phyloP scores from a whole-genome alignment of 30 jellyfish, hydroid and myxozoan species.

The Catostylus mosaicus region DNA sequence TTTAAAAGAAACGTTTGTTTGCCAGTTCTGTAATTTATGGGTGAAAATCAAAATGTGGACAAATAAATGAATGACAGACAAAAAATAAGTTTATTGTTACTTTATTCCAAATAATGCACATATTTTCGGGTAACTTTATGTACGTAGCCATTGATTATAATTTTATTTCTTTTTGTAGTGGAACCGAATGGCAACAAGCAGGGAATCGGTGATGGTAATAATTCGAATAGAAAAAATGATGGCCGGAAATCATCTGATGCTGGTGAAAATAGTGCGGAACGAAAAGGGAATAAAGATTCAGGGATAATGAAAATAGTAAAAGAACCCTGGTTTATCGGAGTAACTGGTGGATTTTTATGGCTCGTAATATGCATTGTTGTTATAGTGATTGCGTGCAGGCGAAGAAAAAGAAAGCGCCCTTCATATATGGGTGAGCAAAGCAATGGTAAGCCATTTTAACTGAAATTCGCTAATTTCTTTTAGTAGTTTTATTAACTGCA shows the following conservation, averaged over 20 bases:
- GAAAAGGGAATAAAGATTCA: slow-evolving; percentile 36
- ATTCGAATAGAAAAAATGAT: background rate
- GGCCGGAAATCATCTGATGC: background rate
- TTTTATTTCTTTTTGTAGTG: slow-evolving; percentile 1
- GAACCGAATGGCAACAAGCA: background rate
- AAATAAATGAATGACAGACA: too few relatives aligned
- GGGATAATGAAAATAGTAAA: slow-evolving; percentile 51
- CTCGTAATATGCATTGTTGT: slow-evolving; percentile 64
- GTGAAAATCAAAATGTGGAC: too few relatives aligned
- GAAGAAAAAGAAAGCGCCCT: slow-evolving; percentile 65
- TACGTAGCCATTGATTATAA: background rate
- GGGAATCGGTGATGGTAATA: background rate
- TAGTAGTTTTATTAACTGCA: too few relatives aligned
- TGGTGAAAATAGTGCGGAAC: slow-evolving; percentile 16
- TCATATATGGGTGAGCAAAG: slow-evolving; percentile 65
- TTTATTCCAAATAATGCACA: too few relatives aligned
- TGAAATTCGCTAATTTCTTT: too few relatives aligned
- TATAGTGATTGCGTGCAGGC: slow-evolving; percentile 65
- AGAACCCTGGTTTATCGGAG: slow-evolving; percentile 95
- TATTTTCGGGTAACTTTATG: background rate
- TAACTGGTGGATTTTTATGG: slow-evolving; percentile 86
- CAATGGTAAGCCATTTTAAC: slow-evolving; percentile 65
- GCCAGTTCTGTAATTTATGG: too few relatives aligned
- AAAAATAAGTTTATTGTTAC: too few relatives aligned
- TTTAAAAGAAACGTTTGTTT: too few relatives aligned